Base-by-base conservation (phyloP, 2,797 vertebrate species). In the Scolopax rusticola region DNA sequence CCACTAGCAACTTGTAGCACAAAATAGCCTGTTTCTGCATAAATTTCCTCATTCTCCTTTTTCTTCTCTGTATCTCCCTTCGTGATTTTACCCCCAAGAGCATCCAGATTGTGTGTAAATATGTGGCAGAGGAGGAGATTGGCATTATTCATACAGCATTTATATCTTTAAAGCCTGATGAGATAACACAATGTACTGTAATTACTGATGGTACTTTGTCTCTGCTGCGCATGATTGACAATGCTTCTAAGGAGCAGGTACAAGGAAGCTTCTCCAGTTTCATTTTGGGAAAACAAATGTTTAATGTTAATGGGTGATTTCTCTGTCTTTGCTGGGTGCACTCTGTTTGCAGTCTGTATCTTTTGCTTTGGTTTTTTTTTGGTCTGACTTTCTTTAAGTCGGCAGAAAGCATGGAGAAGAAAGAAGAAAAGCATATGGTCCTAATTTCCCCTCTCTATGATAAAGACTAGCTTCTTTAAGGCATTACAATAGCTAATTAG, bases 401-500 rank as follows among this genome's bases (percentile, higher is more conserved):
- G 81, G 57, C 57, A 85, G 92, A 87, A 41, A 84, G 25, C 17
- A 47, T 32, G 74, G 71, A 76, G 74, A 79, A 85, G 50, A 47
- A 81, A 76, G 70, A 61, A 61, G 50, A 84, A 63, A 73, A 93
- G 23, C 70, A 57, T 88, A 53, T 91, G 87, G 56, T 91, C 88
- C 30, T 50, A 28, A 84, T 94, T 96, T 96, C 79, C 83, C 59
- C 18, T 76, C 33, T 70, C 38, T 87, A 6, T 85, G 71, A 68
- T 92, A 94, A 94, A 95, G 53, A 56, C 84, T 57, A 15, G 45
- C 85, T 89, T 89, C 81, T 85, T 92, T 84, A 88, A 85, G 74
- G 65, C 68, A 95, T 70, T 79, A 88, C 84, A 87, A 87, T 86
- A 76, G 91, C 91, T 96, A 91, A 95, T 96, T 96, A 90, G 57